Evolutionary conservation across 2,888 invertebrate species (phyloP).

Genomic region (Asteroscopus sphinx): DNA sequence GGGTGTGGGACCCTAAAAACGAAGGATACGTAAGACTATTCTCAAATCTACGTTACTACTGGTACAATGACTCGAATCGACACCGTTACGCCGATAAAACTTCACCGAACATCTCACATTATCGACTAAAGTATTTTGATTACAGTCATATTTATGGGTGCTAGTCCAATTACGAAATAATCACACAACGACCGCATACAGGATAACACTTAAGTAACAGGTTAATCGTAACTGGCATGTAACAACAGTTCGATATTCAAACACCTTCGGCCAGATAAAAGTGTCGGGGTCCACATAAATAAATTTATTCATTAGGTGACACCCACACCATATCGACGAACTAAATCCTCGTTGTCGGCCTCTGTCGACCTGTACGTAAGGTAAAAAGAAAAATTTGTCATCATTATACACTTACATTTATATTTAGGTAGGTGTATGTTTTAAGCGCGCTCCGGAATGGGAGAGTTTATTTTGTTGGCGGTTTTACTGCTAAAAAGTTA

Average conservation of each 20-base stretch:
- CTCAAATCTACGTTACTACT: too few relatives aligned
- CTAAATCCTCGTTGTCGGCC: conserved; percentile 87
- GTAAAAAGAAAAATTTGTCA: conserved; percentile 65
- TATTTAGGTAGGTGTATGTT: conserved; percentile 38
- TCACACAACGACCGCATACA: conserved; percentile 28
- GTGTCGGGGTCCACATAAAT: conserved; percentile 80
- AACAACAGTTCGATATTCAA: conserved; percentile 66
- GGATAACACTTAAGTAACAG: conserved; percentile 53
- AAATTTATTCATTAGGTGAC: conserved; percentile 90
- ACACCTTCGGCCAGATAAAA: conserved; percentile 81
- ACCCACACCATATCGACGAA: conserved; percentile 87
- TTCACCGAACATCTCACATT: conserved; percentile 16
- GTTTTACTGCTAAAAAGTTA: not conserved
- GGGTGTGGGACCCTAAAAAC: too few relatives aligned
- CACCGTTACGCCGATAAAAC: conserved; percentile 17
- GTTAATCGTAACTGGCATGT: conserved; percentile 61
- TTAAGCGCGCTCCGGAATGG: conserved; percentile 23
- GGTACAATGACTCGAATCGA: too few relatives aligned
- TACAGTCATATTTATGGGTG: conserved; percentile 45
- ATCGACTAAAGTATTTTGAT: conserved; percentile 29
- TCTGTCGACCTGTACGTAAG: conserved; percentile 77
- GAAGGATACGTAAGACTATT: too few relatives aligned
- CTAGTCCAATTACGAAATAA: conserved; percentile 51
- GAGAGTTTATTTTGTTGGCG: conserved; percentile 31
- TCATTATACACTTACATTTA: conserved; percentile 51